Base-by-base conservation (phyloP, 2,113 vertebrate species). In the Brachionichthys hirsutus region DNA sequence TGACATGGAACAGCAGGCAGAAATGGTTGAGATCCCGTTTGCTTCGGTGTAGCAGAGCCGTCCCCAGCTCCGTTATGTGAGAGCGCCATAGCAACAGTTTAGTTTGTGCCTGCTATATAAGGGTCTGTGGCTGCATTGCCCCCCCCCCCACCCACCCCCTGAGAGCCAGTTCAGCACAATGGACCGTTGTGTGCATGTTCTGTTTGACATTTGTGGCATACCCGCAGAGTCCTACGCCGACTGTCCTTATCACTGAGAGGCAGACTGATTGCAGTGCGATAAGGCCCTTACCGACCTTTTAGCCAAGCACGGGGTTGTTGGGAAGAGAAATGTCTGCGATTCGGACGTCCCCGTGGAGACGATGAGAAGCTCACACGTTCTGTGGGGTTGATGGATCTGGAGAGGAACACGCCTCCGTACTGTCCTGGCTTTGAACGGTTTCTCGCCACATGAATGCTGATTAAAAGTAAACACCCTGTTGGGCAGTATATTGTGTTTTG, bases 231-330 rank as follows among this genome's bases (percentile, higher is more conserved):
- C 80, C 67, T 55, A 43, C 48, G 59, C 60, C 13, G 64, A 81
- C 79, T 79, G 67, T 70, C 40, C 78, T 84, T 86, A 85, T 88
- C 78, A 69, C 46, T 54, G 72, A 67, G 67, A 82, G 78, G 71
- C 86, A 76, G 83, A 48, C 83, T 55, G 75, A 85, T 81, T 70
- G 51, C 38, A 54, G 38, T 46, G 15, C 18, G 77, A 87, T 84
- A 75, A 72, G 46, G 46, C 70, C 53, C 42, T 59, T 17, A 68
- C 42, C 73, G 52, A 70, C 67, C 66, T 79, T 66, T 53, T 60
- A 79, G 54, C 51, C 40, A 46, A 72, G 54, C 71, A 56, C 45
- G 36, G 35, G 57, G 67, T 49, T 19, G 30, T 44, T 74, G 42
- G 1, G 48, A 74, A 62, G 62, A 73, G 38, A 71, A 80, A 59